phyloP scores from a whole-genome alignment of 2,797 vertebrate genomes.

The Neomorphus geoffroyi region DNA sequence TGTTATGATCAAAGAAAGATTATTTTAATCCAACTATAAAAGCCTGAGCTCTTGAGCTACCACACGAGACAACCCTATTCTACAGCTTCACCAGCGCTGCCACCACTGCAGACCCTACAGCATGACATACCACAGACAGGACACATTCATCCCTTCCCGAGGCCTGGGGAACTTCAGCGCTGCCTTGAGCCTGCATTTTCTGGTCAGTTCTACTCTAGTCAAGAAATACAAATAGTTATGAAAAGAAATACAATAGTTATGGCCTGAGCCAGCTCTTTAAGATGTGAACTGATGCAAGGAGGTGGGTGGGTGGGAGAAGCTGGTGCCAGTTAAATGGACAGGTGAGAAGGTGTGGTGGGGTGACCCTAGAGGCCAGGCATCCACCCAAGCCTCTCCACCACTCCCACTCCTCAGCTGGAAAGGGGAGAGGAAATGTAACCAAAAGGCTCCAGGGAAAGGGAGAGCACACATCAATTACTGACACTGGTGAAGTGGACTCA shows the following conservation, averaged over 20 bases:
- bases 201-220: not conserved
- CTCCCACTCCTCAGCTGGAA: not conserved
- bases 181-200: not conserved
- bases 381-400: not conserved
- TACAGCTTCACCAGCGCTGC: not conserved
- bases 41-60: not conserved
- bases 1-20: not conserved
- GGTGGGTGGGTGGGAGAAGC: not conserved
- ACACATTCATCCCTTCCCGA: not conserved
- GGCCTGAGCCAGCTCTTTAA: not conserved
- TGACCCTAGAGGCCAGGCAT: too few species aligned
- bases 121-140: not conserved
- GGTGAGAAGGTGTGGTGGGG: too few species aligned
- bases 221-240: not conserved
- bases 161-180: not conserved
- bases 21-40: conserved; percentile 21
- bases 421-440: not conserved
- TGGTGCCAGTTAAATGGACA: not conserved
- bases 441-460: too few species aligned
- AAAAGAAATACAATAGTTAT: too few species aligned
- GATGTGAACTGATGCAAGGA: not conserved
- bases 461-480: not conserved
- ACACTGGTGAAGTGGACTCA: not conserved
- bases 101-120: not conserved
- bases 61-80: not conserved